A percentile compares a stretch with the other conserved stretches of the same genome.
Conservation (phyloP, 1,140 invertebrate species). For the Drosophila burlai region DNA sequence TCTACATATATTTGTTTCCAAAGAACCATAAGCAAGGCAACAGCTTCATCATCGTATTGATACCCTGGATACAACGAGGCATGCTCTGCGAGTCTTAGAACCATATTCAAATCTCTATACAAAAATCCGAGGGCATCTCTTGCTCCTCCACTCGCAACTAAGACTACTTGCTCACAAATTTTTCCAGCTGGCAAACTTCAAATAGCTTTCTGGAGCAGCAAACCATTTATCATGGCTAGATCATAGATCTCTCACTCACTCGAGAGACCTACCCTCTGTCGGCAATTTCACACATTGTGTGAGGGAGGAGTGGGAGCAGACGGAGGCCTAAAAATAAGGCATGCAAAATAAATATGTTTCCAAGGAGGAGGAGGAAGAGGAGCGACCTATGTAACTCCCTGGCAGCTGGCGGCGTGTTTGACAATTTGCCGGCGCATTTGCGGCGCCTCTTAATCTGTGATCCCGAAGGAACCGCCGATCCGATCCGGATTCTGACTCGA, state of each 20-base stretch:
- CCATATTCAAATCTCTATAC: not conserved
- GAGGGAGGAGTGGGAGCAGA: not conserved
- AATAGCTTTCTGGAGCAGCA: constrained; percentile 7
- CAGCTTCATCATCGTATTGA: constrained; percentile 21
- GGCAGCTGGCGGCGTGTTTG: constrained; percentile 54
- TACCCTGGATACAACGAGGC: not conserved
- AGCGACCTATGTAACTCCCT: constrained; percentile 42
- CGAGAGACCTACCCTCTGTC: constrained; percentile 15
- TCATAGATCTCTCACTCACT: constrained; percentile 27
- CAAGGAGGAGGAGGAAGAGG: not conserved
- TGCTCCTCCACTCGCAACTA: not conserved
- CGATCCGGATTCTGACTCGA: constrained; percentile 37
- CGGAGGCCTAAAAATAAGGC: constrained; percentile 34
- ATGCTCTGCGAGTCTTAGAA: not conserved
- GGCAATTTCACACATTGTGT: constrained; percentile 55
- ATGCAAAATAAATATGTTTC: constrained; percentile 47
- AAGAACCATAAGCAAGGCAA: constrained; percentile 17
- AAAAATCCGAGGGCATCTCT: constrained; percentile 11
- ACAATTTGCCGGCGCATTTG: constrained; percentile 45
- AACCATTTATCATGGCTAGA: constrained; percentile 32
- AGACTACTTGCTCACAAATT: not conserved
- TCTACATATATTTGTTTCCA: constrained; percentile 9
- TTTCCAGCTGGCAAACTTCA: constrained; percentile 27
- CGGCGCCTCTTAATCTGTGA: constrained; percentile 36
- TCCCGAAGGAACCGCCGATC: constrained; percentile 16